Evolutionary conservation across 1,140 invertebrate genomes (phyloP), one percentile per base, ranked within the genome.

Genomic region (Plectrocnemia conspersa): DNA sequence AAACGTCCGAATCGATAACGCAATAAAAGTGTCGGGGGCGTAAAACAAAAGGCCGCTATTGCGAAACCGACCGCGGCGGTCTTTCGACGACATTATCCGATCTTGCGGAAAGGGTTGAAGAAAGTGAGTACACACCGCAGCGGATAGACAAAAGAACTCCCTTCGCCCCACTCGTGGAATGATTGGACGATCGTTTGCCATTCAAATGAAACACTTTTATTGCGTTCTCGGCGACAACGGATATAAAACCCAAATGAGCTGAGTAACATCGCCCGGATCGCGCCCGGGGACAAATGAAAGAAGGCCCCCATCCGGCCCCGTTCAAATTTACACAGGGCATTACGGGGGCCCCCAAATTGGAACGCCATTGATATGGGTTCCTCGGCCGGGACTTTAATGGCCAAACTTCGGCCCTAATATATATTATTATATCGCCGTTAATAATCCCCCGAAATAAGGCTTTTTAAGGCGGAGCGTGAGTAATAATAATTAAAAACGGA

Each of bases 161-260:
- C 18, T 38, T 38, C 18, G 11, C 11, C 35, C 11, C 18, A 10
- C 10, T 16, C 10, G 18, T 13, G 7, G 35, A 38, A 38, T 38
- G 35, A 38, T 38, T 38, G 32, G 23, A 27, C 11, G 42, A 54
- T 54, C 52, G 47, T 54, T 54, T 54, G 52, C 11, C 27, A 54
- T 54, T 54, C 52, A 54, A 54, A 54, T 54, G 52, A 47, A 54
- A 54, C 44, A 45, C 15, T 54, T 54, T 54, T 54, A 54, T 54
- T 54, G 40, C 32, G 18, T 36, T 19, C 23, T 33, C 9, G 32
- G 25, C 23, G 18, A 41, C 23, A 3, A 27, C 49, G 4, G 41
- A 38, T 38, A 38, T 38, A 38, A 38, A 38, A 38, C 35, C 35
- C 35, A 38, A 38, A 38, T 38, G 35, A 38, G 35, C 35, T 38